phyloP scores from a whole-genome alignment of 2,113 vertebrate genomes.

The Redunca redunca region DNA sequence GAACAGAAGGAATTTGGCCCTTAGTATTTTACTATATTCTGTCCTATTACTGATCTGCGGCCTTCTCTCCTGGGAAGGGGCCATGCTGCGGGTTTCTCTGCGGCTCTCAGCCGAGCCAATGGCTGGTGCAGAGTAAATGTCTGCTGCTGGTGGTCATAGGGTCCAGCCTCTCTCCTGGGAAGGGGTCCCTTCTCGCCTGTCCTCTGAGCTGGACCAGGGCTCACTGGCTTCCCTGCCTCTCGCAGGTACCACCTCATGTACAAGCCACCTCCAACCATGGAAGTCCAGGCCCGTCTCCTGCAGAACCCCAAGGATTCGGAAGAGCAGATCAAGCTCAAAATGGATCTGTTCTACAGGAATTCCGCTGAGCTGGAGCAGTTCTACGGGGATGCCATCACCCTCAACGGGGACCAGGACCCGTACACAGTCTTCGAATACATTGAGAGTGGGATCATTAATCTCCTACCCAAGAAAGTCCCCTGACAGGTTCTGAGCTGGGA shows the following conservation, averaged over 20 bases:
- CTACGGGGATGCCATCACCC: slow-evolving; percentile 78
- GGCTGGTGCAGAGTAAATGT: neutral
- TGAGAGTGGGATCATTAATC: slow-evolving; percentile 86
- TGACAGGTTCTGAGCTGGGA: neutral
- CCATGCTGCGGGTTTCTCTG: neutral
- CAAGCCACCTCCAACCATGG: slow-evolving; percentile 81
- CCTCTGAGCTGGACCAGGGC: accelerated
- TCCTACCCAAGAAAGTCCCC: slow-evolving; percentile 70
- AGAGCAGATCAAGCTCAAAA: slow-evolving; percentile 58
- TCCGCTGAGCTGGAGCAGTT: slow-evolving; percentile 75
- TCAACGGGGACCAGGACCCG: slow-evolving; percentile 92
- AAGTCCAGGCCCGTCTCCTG: slow-evolving; percentile 84
- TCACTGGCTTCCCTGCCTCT: neutral
- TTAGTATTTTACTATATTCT: accelerated
- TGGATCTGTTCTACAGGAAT: slow-evolving; percentile 78
- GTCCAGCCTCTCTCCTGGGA: neutral
- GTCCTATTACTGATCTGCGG: accelerated
- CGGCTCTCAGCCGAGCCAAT: neutral
- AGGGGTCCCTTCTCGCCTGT: neutral
- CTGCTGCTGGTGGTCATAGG: no score
- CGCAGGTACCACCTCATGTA: slow-evolving; percentile 86
- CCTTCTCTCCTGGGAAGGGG: neutral
- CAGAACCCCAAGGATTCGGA: slow-evolving; percentile 83
- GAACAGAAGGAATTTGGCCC: neutral
- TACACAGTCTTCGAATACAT: slow-evolving; percentile 87